These are phyloP conservation scores for Mythimna vitellina DNA, from an alignment of 2,888 invertebrate genomes.

Conservation along the genomic window DNA sequence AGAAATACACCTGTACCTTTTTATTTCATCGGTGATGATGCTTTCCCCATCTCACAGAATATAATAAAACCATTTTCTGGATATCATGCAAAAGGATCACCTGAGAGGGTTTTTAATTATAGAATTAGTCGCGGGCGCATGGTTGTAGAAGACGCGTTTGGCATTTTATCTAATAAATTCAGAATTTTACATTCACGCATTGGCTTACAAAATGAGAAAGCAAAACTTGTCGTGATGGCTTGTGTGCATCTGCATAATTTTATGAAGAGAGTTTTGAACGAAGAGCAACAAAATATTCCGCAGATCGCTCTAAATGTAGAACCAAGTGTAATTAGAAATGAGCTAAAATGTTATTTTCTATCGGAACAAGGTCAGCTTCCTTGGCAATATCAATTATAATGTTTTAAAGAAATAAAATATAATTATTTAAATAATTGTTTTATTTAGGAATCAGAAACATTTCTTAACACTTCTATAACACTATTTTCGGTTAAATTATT, in stretches of 20 bases:
- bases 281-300: constrained; percentile 54
- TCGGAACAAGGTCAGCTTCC: constrained; percentile 57
- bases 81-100: constrained; percentile 57
- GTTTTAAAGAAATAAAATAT: constrained; percentile 52
- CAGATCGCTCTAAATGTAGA: constrained; percentile 55
- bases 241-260: constrained; percentile 58
- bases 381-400: constrained; percentile 49
- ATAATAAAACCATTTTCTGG: constrained; percentile 58
- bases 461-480: constrained; percentile 36
- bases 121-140: constrained; percentile 58
- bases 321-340: constrained; percentile 57
- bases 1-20: constrained; percentile 60
- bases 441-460: constrained; percentile 53
- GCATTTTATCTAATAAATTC: constrained; percentile 53
- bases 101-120: constrained; percentile 58
- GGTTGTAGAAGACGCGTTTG: constrained; percentile 60
- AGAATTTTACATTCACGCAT: constrained; percentile 53
- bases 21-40: constrained; percentile 59
- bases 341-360: constrained; percentile 55
- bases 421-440: constrained; percentile 54
- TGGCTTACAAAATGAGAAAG: constrained; percentile 55
- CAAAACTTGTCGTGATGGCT: constrained; percentile 56
- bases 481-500: constrained; percentile 56
- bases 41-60: constrained; percentile 54
- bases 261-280: constrained; percentile 55